phyloP scores from a whole-genome alignment of 1,140 invertebrate genomes.

The Campodea augens region DNA sequence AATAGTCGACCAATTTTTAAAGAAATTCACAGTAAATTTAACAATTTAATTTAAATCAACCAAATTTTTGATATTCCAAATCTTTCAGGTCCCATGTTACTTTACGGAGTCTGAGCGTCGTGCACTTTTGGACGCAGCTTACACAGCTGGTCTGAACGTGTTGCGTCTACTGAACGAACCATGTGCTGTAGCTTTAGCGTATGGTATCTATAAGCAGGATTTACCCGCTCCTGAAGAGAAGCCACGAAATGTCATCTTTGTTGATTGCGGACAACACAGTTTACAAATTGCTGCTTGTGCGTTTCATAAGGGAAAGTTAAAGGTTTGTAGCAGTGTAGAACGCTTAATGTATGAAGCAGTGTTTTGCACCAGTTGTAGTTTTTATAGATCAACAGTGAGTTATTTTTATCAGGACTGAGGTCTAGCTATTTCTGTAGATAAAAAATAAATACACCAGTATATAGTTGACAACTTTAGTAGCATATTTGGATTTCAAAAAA shows the following conservation, averaged over 20 bases:
- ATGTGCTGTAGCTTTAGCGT: conserved; percentile 81
- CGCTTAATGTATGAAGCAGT: too few species aligned
- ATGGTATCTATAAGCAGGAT: conserved; percentile 95
- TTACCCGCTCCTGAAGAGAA: conserved; percentile 67
- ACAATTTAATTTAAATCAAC: too few species aligned
- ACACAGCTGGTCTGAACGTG: conserved; percentile 77
- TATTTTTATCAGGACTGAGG: too few species aligned
- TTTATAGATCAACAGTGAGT: too few species aligned
- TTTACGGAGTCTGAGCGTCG: conserved; percentile 86
- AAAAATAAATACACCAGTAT: too few species aligned
- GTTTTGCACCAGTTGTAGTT: too few species aligned
- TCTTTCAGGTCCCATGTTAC: conserved; percentile 72
- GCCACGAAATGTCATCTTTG: conserved; percentile 73
- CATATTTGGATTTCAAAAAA: too few species aligned
- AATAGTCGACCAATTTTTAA: too few species aligned
- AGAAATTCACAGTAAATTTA: too few species aligned
- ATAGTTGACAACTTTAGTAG: too few species aligned
- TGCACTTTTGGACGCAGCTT: conserved; percentile 72
- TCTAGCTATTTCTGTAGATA: too few species aligned
- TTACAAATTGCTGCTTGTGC: conserved; percentile 67
- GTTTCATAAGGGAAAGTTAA: conserved; percentile 88
- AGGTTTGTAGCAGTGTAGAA: conserved; percentile 28
- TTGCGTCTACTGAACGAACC: conserved; percentile 91
- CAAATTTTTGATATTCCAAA: too few species aligned
- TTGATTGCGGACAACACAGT: conserved; percentile 76